Conservation (phyloP, 2,888 invertebrate species). For the Polymixis lichenea region DNA sequence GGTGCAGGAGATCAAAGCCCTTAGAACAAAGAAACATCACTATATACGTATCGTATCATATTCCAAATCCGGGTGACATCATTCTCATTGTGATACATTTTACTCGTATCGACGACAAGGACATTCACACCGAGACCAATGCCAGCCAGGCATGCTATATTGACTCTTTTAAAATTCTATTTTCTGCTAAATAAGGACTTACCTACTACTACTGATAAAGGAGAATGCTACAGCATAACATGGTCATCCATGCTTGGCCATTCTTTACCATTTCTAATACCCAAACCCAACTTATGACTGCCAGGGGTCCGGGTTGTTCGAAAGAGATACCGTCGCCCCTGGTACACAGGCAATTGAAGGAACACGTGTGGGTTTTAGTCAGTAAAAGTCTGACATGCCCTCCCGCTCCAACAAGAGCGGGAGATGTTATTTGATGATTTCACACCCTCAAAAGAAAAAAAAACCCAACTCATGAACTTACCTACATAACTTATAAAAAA, state of each 20-base stretch:
- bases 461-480: too few species aligned
- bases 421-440: too few species aligned
- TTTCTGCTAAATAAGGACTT: background rate
- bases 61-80: conserved; percentile 34
- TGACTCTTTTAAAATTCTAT: background rate
- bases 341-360: too few species aligned
- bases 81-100: conserved; percentile 27
- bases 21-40: conserved; percentile 32
- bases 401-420: too few species aligned
- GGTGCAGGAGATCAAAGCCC: conserved; percentile 31
- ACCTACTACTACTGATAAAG: background rate
- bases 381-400: too few species aligned
- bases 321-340: too few species aligned
- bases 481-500: too few species aligned
- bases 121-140: background rate
- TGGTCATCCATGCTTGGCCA: background rate
- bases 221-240: background rate
- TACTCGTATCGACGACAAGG: background rate
- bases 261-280: background rate
- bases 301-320: too few species aligned
- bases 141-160: background rate
- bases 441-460: too few species aligned
- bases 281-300: too few species aligned
- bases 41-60: background rate
- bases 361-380: too few species aligned